Evolutionary conservation across 2,888 invertebrate species (phyloP).

Genomic region (Rhyacophila evoluta): DNA sequence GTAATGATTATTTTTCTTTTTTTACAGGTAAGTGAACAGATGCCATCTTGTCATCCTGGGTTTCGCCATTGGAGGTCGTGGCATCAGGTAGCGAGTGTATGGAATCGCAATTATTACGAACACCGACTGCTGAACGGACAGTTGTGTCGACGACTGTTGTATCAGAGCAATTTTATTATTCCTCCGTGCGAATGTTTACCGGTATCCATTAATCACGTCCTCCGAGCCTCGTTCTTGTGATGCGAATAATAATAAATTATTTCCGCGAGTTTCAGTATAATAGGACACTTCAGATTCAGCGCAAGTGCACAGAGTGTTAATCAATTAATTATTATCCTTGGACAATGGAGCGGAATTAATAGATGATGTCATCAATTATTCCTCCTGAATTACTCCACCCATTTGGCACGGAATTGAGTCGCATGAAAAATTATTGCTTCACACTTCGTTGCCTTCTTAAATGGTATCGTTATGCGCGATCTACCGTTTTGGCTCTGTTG

Average conservation of each 20-base stretch:
- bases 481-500: neutral
- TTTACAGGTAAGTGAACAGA: neutral
- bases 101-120: too few species aligned
- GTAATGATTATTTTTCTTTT: neutral
- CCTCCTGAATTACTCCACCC: constrained; percentile 3
- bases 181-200: neutral
- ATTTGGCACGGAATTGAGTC: constrained; percentile 17
- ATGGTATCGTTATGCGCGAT: neutral
- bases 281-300: neutral
- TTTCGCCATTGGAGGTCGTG: neutral
- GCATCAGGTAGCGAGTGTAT: neutral
- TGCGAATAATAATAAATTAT: neutral
- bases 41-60: neutral
- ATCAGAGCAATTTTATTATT: too few species aligned
- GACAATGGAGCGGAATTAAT: constrained; percentile 12
- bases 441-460: neutral
- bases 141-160: too few species aligned
- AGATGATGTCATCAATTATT: constrained; percentile 22
- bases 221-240: neutral
- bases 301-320: neutral
- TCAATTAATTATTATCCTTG: constrained; percentile 18
- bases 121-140: too few species aligned
- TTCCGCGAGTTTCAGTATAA: neutral
- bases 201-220: neutral
- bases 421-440: constrained; percentile 12